These are phyloP conservation scores for Cossypha dichroa DNA, from an alignment of 2,797 vertebrate genomes.

Conservation along the genomic window DNA sequence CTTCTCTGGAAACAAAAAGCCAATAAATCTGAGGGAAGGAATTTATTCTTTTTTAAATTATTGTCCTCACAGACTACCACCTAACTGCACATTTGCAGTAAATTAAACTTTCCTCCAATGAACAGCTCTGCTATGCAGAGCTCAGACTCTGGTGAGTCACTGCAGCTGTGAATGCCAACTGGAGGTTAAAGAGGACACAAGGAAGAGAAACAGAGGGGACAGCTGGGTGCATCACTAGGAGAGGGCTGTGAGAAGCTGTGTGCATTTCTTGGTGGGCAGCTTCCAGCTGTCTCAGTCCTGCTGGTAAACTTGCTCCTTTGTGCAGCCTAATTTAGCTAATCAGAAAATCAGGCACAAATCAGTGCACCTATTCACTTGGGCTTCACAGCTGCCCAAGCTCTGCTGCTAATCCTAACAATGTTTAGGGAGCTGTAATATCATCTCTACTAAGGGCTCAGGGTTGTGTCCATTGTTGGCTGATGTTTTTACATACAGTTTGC, in stretches of 20 bases:
- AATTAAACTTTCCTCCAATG: not conserved
- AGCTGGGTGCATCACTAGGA: not conserved
- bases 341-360: not conserved
- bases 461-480: not conserved
- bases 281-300: not conserved
- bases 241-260: not conserved
- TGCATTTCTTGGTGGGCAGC: not conserved
- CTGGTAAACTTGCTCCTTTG: fast-evolving
- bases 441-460: not conserved
- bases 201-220: not conserved
- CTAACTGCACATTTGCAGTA: not conserved
- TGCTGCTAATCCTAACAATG: not conserved
- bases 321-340: not conserved
- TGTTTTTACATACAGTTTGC: not conserved
- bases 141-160: not conserved
- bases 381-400: not conserved
- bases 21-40: constrained; percentile 18
- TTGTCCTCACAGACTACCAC: not conserved
- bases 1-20: constrained; percentile 7
- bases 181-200: not conserved
- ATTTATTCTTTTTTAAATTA: not conserved
- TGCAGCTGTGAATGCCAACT: not conserved
- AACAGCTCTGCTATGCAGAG: not conserved
- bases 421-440: not conserved
- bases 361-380: not conserved